phyloP scores from a whole-genome alignment of 2,797 vertebrate genomes.

The Ambastaia sidthimunki region DNA sequence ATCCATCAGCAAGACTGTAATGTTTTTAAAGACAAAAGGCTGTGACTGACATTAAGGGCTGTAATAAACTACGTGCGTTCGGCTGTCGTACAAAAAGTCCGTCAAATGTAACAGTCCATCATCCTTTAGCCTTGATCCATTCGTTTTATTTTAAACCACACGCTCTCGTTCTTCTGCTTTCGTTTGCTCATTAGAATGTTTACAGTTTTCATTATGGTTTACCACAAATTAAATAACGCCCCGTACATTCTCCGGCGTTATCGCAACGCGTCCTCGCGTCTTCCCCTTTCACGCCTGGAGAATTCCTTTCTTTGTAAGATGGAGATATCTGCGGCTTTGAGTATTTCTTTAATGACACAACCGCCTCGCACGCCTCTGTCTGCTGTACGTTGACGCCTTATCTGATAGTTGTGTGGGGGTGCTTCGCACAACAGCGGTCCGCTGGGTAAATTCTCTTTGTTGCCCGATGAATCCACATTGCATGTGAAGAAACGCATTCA shows the following conservation, averaged over 20 bases:
- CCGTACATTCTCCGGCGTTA: slow-evolving; percentile 16
- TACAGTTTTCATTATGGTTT: slow-evolving; percentile 22
- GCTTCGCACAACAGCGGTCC: slow-evolving; percentile 34
- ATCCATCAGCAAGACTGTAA: slow-evolving; percentile 33
- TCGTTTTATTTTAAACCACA: slow-evolving; percentile 8
- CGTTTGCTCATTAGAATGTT: slow-evolving; percentile 40
- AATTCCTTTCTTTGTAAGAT: slow-evolving; percentile 33
- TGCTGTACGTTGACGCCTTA: slow-evolving; percentile 51
- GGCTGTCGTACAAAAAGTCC: background rate
- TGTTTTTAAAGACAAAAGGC: slow-evolving; percentile 28
- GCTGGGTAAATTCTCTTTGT: slow-evolving; percentile 34
- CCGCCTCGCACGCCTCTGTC: slow-evolving; percentile 13
- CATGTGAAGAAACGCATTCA: background rate
- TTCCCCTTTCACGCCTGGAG: slow-evolving; percentile 39
- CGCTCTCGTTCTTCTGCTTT: background rate
- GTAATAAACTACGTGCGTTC: slow-evolving; percentile 20
- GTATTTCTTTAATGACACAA: slow-evolving; percentile 57
- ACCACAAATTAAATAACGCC: slow-evolving; percentile 31
- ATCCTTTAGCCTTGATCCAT: slow-evolving; percentile 2
- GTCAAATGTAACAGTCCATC: background rate
- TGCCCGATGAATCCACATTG: background rate
- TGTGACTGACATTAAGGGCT: slow-evolving; percentile 7
- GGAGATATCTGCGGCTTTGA: slow-evolving; percentile 53
- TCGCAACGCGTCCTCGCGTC: slow-evolving; percentile 6
- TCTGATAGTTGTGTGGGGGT: slow-evolving; percentile 49